Evolutionary conservation across 2,888 invertebrate species (phyloP).

Genomic region (Andrena fulva): DNA sequence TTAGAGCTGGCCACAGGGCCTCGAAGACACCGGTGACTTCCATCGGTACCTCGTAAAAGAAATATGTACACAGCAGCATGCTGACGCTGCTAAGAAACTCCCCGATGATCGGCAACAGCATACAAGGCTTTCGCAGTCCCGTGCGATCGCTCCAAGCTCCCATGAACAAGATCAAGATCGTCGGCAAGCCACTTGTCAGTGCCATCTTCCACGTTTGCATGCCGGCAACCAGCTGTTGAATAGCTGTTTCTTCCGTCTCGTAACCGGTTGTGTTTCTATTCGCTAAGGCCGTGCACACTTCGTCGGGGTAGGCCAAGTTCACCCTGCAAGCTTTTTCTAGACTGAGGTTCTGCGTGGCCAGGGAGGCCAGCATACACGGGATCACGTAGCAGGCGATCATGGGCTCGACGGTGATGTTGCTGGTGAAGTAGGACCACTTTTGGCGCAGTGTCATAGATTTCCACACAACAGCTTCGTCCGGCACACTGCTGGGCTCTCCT

Average conservation of each 20-base stretch:
- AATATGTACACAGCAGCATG: slow-evolving; percentile 92
- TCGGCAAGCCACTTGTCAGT: slow-evolving; percentile 93
- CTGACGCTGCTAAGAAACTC: slow-evolving; percentile 93
- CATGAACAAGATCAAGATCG: slow-evolving; percentile 92
- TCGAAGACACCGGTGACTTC: slow-evolving; percentile 93
- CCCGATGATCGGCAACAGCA: slow-evolving; percentile 92
- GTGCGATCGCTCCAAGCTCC: slow-evolving; percentile 88
- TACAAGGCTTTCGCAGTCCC: slow-evolving; percentile 91
- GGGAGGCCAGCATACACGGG: slow-evolving; percentile 88
- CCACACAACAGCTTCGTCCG: slow-evolving; percentile 80
- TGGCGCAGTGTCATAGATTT: slow-evolving; percentile 86
- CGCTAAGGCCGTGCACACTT: slow-evolving; percentile 92
- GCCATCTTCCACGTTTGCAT: slow-evolving; percentile 95
- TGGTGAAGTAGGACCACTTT: slow-evolving; percentile 87
- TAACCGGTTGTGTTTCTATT: slow-evolving; percentile 90
- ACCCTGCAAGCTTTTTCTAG: slow-evolving; percentile 95
- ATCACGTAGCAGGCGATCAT: slow-evolving; percentile 91
- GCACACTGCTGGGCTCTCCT: slow-evolving; percentile 25
- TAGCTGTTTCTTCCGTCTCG: slow-evolving; percentile 87
- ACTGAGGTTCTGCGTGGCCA: slow-evolving; percentile 94
- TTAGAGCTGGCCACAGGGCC: slow-evolving; percentile 92
- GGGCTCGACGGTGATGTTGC: slow-evolving; percentile 91
- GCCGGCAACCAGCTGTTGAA: slow-evolving; percentile 88
- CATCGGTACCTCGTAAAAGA: slow-evolving; percentile 92
- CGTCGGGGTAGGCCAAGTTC: slow-evolving; percentile 90